Conservation (phyloP, 2,888 invertebrate genomes). For the Tiphia femorata region DNA sequence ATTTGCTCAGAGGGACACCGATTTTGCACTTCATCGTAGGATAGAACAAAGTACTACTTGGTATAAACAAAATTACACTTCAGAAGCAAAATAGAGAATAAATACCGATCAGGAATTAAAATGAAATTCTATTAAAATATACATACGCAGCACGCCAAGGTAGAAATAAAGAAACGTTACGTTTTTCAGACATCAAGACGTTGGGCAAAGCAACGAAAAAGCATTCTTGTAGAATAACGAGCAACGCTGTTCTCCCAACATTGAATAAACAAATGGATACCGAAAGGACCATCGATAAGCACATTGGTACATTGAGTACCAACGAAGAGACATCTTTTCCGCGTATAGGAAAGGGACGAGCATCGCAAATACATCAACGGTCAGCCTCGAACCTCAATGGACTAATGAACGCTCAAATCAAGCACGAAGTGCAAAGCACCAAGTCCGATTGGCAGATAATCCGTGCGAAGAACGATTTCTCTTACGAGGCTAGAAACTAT, state of each 20-base stretch:
- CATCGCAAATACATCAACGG: background rate
- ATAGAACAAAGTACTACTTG: too few species aligned
- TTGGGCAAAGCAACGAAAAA: too few species aligned
- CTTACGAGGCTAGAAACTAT: constrained; percentile 19
- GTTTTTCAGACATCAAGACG: too few species aligned
- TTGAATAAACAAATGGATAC: background rate
- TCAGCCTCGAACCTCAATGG: background rate
- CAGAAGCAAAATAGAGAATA: too few species aligned
- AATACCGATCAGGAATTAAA: too few species aligned
- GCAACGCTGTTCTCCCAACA: background rate
- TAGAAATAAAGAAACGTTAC: too few species aligned
- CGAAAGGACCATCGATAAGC: background rate
- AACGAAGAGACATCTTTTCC: background rate
- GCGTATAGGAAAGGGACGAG: background rate
- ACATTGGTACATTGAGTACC: background rate
- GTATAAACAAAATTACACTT: too few species aligned
- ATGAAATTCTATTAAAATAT: too few species aligned
- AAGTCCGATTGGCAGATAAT: constrained; percentile 44
- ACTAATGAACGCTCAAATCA: constrained; percentile 13
- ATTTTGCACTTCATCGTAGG: too few species aligned
- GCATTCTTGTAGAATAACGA: too few species aligned
- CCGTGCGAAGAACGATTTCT: background rate
- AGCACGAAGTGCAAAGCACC: constrained; percentile 25
- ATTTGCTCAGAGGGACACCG: too few species aligned
- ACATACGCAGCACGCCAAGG: too few species aligned